phyloP scores from a whole-genome alignment of 2,113 vertebrate genomes.

The Zingel zingel region DNA sequence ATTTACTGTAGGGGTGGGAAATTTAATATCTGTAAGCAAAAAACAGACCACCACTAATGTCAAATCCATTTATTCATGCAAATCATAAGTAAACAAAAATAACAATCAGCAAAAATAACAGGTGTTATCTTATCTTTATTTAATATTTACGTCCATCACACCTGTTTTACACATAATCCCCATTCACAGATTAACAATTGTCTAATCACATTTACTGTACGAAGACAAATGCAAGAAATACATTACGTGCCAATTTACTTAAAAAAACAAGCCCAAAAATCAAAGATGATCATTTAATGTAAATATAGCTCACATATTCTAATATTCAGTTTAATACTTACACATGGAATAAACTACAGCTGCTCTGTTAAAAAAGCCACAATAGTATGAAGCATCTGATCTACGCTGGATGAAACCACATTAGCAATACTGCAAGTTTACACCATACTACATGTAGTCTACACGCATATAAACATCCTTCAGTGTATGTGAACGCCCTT shows the following conservation, averaged over 20 bases:
- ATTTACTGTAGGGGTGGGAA: not conserved
- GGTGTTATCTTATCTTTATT: slow-evolving; percentile 27
- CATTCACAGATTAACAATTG: slow-evolving; percentile 20
- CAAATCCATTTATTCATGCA: slow-evolving; percentile 81
- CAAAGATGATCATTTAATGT: slow-evolving; percentile 38
- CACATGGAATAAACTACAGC: slow-evolving; percentile 48
- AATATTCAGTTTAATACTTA: slow-evolving; percentile 52
- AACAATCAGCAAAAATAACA: slow-evolving; percentile 53
- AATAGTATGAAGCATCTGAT: slow-evolving; percentile 50
- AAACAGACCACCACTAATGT: slow-evolving; percentile 52
- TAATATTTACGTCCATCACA: slow-evolving; percentile 31
- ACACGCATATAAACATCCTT: slow-evolving; percentile 47
- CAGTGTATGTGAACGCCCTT: slow-evolving; percentile 39
- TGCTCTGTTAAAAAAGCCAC: slow-evolving; percentile 28
- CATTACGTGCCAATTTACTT: slow-evolving; percentile 37
- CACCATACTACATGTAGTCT: slow-evolving; percentile 57
- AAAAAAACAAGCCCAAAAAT: slow-evolving; percentile 34
- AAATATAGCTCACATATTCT: slow-evolving; percentile 53
- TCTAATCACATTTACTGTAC: slow-evolving; percentile 42
- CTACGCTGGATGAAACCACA: slow-evolving; percentile 62
- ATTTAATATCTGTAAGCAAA: slow-evolving; percentile 12
- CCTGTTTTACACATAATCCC: slow-evolving; percentile 42
- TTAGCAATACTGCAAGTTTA: slow-evolving; percentile 51
- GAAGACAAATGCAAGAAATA: slow-evolving; percentile 32
- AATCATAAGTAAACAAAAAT: slow-evolving; percentile 67